phyloP scores from a whole-genome alignment of 2,113 vertebrate genomes.

The Fukomys damarensis region DNA sequence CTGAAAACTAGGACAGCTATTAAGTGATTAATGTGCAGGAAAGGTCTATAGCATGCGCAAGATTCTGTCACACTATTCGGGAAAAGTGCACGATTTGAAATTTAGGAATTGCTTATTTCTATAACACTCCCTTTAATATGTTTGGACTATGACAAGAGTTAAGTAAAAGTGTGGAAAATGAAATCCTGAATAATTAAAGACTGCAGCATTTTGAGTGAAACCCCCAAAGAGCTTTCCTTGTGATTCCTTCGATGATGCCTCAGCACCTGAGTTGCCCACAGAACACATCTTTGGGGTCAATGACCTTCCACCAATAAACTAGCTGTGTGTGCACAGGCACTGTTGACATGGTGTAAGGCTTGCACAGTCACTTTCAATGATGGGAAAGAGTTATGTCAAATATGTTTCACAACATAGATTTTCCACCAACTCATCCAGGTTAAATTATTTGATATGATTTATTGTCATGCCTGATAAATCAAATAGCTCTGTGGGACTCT shows the following conservation, averaged over 20 bases:
- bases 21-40: background rate
- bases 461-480: background rate
- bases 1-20: background rate
- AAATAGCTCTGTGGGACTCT: background rate
- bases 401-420: background rate
- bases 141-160: background rate
- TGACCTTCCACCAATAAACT: background rate
- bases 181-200: background rate
- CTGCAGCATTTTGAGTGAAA: background rate
- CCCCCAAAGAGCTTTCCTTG: background rate
- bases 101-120: background rate
- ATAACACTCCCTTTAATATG: background rate
- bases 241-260: background rate
- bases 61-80: background rate
- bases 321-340: background rate
- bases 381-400: background rate
- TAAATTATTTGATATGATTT: background rate
- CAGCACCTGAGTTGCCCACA: background rate
- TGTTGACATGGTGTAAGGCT: background rate
- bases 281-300: background rate
- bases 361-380: background rate
- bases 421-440: background rate
- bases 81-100: background rate
- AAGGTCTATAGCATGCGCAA: background rate
- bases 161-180: background rate